Evolutionary conservation across 2,113 vertebrate species (phyloP).

Genomic region (Prionailurus viverrinus): DNA sequence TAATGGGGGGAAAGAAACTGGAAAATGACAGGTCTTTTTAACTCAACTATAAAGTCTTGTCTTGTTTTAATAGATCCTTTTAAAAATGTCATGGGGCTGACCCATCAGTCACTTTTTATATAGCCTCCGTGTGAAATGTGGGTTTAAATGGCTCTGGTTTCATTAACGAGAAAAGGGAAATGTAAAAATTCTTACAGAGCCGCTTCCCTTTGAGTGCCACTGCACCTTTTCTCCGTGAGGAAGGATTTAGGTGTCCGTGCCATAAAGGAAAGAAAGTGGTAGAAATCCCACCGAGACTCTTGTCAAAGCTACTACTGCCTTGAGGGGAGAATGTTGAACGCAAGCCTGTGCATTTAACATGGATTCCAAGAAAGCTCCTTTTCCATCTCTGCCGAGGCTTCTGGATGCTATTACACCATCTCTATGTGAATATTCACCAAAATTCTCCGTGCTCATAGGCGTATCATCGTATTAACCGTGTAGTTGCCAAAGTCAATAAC

Average conservation of each 20-base stretch:
- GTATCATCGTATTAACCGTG: constrained; percentile 33
- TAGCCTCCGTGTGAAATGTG: constrained; percentile 70
- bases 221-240: constrained; percentile 44
- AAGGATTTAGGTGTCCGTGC: constrained; percentile 16
- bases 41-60: constrained; percentile 73
- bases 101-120: constrained; percentile 70
- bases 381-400: constrained; percentile 31
- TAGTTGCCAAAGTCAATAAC: constrained; percentile 62
- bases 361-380: constrained; percentile 11
- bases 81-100: constrained; percentile 69
- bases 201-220: constrained; percentile 24
- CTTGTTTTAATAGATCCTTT: constrained; percentile 78
- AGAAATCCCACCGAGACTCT: constrained; percentile 17
- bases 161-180: constrained; percentile 62
- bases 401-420: not conserved
- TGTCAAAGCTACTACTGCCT: constrained; percentile 35
- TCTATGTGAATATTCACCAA: constrained; percentile 35
- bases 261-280: not conserved
- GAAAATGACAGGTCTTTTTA: constrained; percentile 73
- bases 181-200: constrained; percentile 42
- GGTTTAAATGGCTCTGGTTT: constrained; percentile 52
- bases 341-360: not conserved
- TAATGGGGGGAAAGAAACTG: constrained; percentile 67
- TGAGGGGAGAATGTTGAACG: not conserved
- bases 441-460: not conserved